phyloP scores from a whole-genome alignment of 2,797 vertebrate genomes.

The Cheirogaleus major region DNA sequence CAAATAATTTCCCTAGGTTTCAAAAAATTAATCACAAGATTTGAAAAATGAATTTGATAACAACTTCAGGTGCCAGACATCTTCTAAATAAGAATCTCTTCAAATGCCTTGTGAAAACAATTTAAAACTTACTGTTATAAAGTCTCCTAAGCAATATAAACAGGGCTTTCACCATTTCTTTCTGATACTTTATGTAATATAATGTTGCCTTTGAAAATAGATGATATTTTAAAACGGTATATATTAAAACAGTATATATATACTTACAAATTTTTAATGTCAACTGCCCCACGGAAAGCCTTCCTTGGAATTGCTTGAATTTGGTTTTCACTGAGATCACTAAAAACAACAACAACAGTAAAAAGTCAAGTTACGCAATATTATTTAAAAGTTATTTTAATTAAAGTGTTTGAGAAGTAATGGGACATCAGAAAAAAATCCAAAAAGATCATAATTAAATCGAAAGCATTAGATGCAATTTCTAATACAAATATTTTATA shows the following conservation, averaged over 20 bases:
- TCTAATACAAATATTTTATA: not conserved
- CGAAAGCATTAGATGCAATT: not conserved
- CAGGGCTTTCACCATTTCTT: not conserved
- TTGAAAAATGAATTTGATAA: slow-evolving; percentile 40
- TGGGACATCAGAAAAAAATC: not conserved
- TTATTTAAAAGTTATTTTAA: not conserved
- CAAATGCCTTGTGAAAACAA: not conserved
- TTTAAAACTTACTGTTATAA: not conserved
- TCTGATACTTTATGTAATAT: not conserved
- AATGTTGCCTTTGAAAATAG: not conserved
- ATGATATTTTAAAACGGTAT: not conserved
- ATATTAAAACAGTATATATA: slow-evolving; percentile 40
- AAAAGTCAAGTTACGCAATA: slow-evolving; percentile 18
- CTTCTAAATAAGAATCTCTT: slow-evolving; percentile 24
- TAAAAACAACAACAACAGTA: slow-evolving; percentile 74
- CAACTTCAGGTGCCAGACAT: not conserved
- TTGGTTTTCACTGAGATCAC: slow-evolving; percentile 99
- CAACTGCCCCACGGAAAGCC: slow-evolving; percentile 97
- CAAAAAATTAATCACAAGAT: not conserved
- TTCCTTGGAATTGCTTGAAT: slow-evolving; percentile 98
- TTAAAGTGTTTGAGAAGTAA: not conserved
- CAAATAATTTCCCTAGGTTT: slow-evolving; percentile 5
- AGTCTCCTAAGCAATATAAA: not conserved
- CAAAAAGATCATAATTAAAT: not conserved
- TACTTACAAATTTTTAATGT: slow-evolving; percentile 99